A percentile compares a stretch with the other conserved stretches of the same genome.
Evolutionary conservation across 2,113 vertebrate genomes (phyloP).

Genomic region (Aix galericulata): DNA sequence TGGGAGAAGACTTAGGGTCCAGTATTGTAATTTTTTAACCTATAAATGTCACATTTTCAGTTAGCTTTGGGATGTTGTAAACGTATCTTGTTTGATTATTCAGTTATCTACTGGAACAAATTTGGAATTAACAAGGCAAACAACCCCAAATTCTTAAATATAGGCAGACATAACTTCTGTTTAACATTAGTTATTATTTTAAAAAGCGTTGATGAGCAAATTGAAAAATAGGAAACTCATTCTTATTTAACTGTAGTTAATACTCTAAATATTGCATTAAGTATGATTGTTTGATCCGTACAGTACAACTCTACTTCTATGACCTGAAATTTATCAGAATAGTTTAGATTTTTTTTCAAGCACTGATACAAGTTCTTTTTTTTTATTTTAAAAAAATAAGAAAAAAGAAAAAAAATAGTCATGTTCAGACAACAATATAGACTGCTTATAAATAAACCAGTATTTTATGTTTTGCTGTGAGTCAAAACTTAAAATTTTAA

Average conservation of each 20-base stretch:
- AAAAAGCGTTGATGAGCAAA: slow-evolving; percentile 19
- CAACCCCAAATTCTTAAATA: slow-evolving; percentile 43
- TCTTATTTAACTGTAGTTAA: neutral
- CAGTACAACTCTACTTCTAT: neutral
- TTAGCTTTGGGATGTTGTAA: slow-evolving; percentile 47
- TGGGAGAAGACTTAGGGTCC: neutral
- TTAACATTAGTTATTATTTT: slow-evolving; percentile 33
- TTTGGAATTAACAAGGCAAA: slow-evolving; percentile 46
- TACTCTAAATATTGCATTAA: neutral
- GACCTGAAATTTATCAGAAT: neutral
- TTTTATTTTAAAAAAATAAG: too few species aligned
- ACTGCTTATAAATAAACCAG: neutral
- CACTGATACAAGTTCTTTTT: neutral
- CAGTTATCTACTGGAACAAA: slow-evolving; percentile 49
- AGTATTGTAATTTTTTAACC: neutral
- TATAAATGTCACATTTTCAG: slow-evolving; percentile 11
- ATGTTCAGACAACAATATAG: neutral
- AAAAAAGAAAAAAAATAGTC: neutral
- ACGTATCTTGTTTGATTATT: slow-evolving; percentile 57
- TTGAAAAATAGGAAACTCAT: neutral
- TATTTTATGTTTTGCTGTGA: neutral
- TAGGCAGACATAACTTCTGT: slow-evolving; percentile 53
- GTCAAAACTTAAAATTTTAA: neutral
- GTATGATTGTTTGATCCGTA: neutral
- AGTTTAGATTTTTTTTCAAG: neutral